phyloP scores from a whole-genome alignment of 2,113 vertebrate genomes.

The Donacobius atricapilla region DNA sequence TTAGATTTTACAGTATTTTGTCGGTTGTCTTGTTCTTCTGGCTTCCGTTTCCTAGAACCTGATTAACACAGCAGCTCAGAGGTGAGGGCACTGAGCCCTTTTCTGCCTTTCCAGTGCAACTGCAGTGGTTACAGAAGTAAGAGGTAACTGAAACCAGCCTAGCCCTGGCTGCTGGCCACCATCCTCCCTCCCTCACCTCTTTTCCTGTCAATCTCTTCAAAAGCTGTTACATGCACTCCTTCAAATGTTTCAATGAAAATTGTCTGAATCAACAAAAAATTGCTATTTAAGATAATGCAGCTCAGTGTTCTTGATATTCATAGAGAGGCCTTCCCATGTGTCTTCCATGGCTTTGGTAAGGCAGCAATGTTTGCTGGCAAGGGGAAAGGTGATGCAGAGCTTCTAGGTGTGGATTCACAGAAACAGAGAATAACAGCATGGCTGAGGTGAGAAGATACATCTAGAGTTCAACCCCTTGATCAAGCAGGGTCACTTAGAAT shows the following conservation, averaged over 20 bases:
- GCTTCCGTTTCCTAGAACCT: background rate
- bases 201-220: background rate
- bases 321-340: background rate
- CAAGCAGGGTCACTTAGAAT: background rate
- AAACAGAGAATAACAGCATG: background rate
- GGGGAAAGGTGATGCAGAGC: background rate
- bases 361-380: background rate
- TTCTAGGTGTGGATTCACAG: background rate
- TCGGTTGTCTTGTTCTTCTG: background rate
- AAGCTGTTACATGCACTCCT: background rate
- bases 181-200: background rate
- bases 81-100: background rate
- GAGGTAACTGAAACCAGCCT: background rate
- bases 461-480: background rate
- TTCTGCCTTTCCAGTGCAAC: background rate
- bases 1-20: background rate
- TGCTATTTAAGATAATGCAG: background rate
- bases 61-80: background rate
- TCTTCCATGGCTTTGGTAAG: background rate
- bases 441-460: background rate
- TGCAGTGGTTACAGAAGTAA: background rate
- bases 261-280: background rate
- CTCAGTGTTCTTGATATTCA: background rate
- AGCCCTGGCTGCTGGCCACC: background rate
- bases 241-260: background rate